Base-by-base conservation (phyloP, 2,888 invertebrate genomes). In the Torymus texanus region DNA sequence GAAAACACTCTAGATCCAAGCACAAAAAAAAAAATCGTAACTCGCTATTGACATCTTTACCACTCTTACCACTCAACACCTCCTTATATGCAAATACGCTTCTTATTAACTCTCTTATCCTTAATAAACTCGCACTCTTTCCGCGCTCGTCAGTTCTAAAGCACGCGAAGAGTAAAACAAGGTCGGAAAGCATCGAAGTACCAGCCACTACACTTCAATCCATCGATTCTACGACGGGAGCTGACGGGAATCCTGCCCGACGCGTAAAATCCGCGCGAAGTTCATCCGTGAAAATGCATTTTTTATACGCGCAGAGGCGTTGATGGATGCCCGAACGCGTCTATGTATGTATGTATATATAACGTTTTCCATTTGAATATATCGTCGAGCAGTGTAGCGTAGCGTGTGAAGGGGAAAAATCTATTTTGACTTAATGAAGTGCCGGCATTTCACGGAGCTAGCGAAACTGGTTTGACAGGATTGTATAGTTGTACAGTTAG, bases 201-300 rank as follows among this genome's bases (percentile, higher is more conserved):
- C 29, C 68, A 78, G 21, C 21, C 61, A 67, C 56, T 67, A 51
- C 21, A 21, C 5, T 55, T 21, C 53, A 55, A 75, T 66, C 24
- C 66, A 56, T 71, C 61, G 75, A 75, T 75, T 71, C 58, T 24
- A 5, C 29, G 75, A 61, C 18, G 63, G 29, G 62, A 16, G 56
- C 55, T 72, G 67, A 79, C 75, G 66, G 51, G 75, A 72, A 79
- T 79, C 62, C 67, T 56, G 67, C 72, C 67, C 61, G 66, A 75
- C 79, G 18, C 62, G 51, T 29, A 68, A 78, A 74, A 78, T 78
- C 50, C 67, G 68, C 16, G 14, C 3, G 58, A 63, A 29, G 41
- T 41, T 29, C 41, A 41, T 14, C 41, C 55, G 59, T 59, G n/a
- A 62, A 78, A 78, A 67, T 62, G 51, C 53, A 67, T 50, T 65